phyloP scores from a whole-genome alignment of 2,113 vertebrate genomes.

The Myotis brandtii region DNA sequence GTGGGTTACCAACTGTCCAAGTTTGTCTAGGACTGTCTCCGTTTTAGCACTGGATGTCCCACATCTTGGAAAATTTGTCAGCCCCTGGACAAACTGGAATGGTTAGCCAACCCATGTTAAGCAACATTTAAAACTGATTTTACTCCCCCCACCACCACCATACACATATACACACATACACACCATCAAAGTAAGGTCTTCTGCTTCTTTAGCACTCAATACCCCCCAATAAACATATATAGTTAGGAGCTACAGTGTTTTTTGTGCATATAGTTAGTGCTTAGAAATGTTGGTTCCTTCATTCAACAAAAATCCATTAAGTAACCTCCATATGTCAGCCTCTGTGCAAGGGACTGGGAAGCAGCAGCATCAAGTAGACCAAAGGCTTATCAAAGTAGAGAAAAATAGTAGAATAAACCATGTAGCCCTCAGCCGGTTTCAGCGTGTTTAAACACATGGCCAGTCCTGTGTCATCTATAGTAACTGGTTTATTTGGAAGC shows the following conservation, averaged over 20 bases:
- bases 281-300: background rate
- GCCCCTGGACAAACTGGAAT: background rate
- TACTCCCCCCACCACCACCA: background rate
- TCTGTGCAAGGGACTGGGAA: background rate
- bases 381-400: background rate
- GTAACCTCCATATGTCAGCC: background rate
- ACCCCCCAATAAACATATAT: background rate
- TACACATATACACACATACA: background rate
- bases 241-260: background rate
- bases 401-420: background rate
- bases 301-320: constrained; percentile 9
- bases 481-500: background rate
- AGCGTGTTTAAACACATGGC: background rate
- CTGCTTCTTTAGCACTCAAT: background rate
- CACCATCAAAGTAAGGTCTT: background rate
- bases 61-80: background rate
- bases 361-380: background rate
- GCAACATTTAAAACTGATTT: constrained; percentile 25
- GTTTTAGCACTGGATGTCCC: background rate
- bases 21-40: background rate
- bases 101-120: background rate
- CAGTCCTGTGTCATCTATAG: background rate
- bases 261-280: background rate
- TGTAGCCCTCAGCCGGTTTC: background rate
- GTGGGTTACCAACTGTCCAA: background rate